Evolutionary conservation across 2,888 invertebrate genomes (phyloP).

Genomic region (Yponomeuta evonymella): DNA sequence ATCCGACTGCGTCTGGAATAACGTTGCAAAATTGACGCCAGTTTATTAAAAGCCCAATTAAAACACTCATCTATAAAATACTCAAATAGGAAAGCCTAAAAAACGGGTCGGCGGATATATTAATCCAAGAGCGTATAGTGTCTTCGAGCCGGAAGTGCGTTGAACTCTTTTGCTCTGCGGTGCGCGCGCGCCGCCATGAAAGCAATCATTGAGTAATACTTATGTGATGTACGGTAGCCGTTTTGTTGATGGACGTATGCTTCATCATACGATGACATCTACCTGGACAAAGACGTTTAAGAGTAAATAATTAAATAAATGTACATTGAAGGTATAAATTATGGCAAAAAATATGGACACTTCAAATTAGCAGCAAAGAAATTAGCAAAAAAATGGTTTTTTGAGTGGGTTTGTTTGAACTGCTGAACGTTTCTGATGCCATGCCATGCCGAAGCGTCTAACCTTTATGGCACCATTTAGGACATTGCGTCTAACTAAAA

Average conservation of each 20-base stretch:
- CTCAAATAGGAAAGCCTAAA: neutral
- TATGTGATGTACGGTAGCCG: neutral
- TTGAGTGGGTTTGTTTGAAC: too few species aligned
- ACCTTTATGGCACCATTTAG: too few species aligned
- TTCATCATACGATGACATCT: too few species aligned
- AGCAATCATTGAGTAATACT: slow-evolving; percentile 9
- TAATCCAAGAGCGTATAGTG: neutral
- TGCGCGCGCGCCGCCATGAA: neutral
- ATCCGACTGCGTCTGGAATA: neutral
- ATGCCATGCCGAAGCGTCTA: too few species aligned
- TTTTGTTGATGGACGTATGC: too few species aligned
- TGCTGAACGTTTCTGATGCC: too few species aligned
- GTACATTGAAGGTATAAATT: too few species aligned
- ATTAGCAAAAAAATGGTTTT: too few species aligned
- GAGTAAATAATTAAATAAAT: too few species aligned
- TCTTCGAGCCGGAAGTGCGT: slow-evolving; percentile 6
- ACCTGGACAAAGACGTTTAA: neutral
- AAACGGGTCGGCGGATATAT: neutral
- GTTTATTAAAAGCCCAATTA: neutral
- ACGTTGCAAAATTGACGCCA: neutral
- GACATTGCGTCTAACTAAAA: too few species aligned
- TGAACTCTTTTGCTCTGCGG: slow-evolving; percentile 8
- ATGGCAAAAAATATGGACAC: too few species aligned
- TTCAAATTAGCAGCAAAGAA: too few species aligned
- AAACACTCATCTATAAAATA: neutral